These are phyloP conservation scores for Stegophylla sp. DNA, from an alignment of 2,888 invertebrate species.

Conservation along the genomic window DNA sequence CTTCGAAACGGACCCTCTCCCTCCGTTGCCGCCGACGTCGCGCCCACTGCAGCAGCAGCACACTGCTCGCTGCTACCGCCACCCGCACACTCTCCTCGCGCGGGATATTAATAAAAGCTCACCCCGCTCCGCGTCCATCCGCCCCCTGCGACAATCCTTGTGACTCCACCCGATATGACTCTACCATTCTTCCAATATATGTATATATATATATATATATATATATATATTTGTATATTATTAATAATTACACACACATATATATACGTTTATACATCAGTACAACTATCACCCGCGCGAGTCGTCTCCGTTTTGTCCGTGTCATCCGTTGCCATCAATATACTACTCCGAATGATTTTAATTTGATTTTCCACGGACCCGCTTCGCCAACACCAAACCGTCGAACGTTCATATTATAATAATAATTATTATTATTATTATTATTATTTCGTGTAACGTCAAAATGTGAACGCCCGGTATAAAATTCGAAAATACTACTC, in stretches of 20 bases:
- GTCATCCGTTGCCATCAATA: constrained; percentile 17
- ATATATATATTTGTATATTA: constrained; percentile 3
- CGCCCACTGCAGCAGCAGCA: not conserved
- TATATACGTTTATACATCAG: too few relatives aligned
- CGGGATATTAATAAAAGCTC: constrained; percentile 57
- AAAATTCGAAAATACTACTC: not conserved
- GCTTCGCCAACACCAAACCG: constrained; percentile 11
- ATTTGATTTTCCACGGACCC: constrained; percentile 22
- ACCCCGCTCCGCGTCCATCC: not conserved
- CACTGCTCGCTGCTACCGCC: not conserved
- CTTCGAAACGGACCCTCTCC: constrained; percentile 51
- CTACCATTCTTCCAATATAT: not conserved
- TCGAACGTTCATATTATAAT: not conserved
- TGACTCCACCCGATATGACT: not conserved
- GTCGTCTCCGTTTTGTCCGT: not conserved
- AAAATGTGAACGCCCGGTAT: not conserved
- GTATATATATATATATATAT: constrained; percentile 3
- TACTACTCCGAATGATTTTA: constrained; percentile 18
- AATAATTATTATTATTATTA: too few relatives aligned
- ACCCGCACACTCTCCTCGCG: constrained; percentile 30
- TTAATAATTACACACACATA: constrained; percentile 1
- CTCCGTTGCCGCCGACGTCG: not conserved
- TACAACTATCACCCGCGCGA: too few relatives aligned
- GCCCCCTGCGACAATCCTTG: not conserved
- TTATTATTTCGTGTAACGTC: not conserved